Percentiles rank a stretch among this genome's conserved stretches.
Evolutionary conservation across 2,888 invertebrate genomes (phyloP).

Genomic region (Himalopsyche anomala): DNA sequence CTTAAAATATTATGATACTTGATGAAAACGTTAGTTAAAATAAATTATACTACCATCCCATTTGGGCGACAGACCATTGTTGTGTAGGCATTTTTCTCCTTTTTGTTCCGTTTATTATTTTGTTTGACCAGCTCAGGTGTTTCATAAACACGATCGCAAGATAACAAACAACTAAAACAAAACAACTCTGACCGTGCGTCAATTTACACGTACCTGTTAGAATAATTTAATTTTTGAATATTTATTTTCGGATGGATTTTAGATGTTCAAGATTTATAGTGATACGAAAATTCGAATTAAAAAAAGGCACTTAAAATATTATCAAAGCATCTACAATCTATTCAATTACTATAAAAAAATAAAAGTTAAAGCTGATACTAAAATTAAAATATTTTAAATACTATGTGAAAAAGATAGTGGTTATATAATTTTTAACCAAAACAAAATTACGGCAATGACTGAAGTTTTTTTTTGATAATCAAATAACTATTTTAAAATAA

Average conservation of each 20-base stretch:
- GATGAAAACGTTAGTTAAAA: not conserved
- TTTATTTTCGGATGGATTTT: constrained; percentile 13
- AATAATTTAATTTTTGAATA: constrained; percentile 19
- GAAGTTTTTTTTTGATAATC: no score
- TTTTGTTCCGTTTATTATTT: constrained; percentile 39
- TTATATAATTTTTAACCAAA: no score
- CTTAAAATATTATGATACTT: not conserved
- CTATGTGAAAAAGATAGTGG: no score
- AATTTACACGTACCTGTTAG: constrained; percentile 30
- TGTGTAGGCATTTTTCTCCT: constrained; percentile 23
- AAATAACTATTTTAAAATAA: no score
- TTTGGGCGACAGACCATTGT: constrained; percentile 43
- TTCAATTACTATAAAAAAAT: no score
- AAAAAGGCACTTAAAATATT: constrained; percentile 21
- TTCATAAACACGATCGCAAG: constrained; percentile 58
- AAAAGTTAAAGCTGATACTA: no score
- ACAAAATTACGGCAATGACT: no score
- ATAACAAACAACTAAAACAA: constrained; percentile 44
- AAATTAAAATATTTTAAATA: no score
- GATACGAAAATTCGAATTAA: not conserved
- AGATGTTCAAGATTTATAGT: constrained; percentile 5
- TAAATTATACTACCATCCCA: not conserved
- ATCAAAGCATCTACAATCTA: not conserved
- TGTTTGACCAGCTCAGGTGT: constrained; percentile 52
- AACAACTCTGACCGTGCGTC: not conserved